Base-by-base conservation (phyloP, 2,888 invertebrate species). In the Anoncus sp. region DNA sequence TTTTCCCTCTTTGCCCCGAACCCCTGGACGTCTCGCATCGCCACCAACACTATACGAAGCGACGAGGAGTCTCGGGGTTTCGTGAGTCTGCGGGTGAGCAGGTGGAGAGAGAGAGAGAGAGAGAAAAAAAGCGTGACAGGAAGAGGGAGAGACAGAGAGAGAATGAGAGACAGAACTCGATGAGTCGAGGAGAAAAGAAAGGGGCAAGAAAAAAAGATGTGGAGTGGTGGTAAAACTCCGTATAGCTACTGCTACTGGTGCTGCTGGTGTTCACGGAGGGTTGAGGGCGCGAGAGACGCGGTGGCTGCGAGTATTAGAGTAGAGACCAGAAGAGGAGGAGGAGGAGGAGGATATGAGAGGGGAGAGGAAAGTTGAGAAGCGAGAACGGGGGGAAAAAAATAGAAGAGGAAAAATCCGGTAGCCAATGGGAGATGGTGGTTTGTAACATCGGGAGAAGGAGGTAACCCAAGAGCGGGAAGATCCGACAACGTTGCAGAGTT, bases 401-500 rank as follows among this genome's bases (percentile, higher is more conserved):
- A 83, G 85, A 85, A 65, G 82, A 87, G n/a, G 80, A 88, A 88
- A 89, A 87, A 87, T 86, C 82, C 85, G 80, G 82, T 85, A 87
- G 88, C 87, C 87, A 87, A 87, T 87, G 81, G 84, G 82, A 82
- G 79, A 47, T 69, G 78, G 73, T 43, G 71, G 80, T 62, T 62
- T 16, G 55, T 55, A 55, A 66, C 63, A 65, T 60, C 59, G 55
- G 43, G 62, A 85, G 80, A 81, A 84, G 82, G 83, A 82, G 81
- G 84, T 22, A 47, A 27, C 31, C 84, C 80, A 73, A 67, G 84
- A 86, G 87, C 87, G 86, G 87, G 82, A 87, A 89, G 89, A 89
- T 88, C 89, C 87, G 89, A 89, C 89, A 89, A 89, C 89, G 89
- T 89, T 87, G 89, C 88, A 85, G 85, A 88, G 88, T 89, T 89